Percentiles rank a stretch among this genome's conserved stretches.
These are phyloP conservation scores for Poeciliopsis turneri DNA, from an alignment of 2,797 vertebrate species.

Conservation along the genomic window DNA sequence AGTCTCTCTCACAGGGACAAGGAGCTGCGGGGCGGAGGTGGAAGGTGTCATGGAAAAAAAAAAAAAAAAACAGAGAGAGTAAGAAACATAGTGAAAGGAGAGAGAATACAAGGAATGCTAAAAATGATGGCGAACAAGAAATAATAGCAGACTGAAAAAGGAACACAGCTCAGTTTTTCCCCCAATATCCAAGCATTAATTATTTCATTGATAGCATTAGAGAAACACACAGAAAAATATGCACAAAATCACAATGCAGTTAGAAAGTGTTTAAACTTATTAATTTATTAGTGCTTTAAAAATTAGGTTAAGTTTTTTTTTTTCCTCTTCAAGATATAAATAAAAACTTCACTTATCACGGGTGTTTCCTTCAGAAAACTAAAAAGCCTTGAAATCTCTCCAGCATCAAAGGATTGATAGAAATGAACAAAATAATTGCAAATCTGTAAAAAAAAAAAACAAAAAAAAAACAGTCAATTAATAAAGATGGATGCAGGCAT, in stretches of 20 bases:
- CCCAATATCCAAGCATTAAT: background rate
- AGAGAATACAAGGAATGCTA: background rate
- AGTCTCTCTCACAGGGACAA: conserved; percentile 18
- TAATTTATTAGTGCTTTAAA: background rate
- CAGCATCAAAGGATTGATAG: background rate
- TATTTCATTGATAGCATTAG: background rate
- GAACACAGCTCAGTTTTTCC: background rate
- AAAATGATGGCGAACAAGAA: background rate
- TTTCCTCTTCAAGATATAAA: background rate
- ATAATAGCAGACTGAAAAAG: background rate
- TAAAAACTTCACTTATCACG: background rate
- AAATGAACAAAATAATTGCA: too few relatives aligned
- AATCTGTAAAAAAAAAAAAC: background rate
- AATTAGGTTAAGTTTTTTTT: too few relatives aligned
- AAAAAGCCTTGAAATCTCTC: background rate
- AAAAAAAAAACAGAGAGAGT: background rate
- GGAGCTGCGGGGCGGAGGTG: background rate
- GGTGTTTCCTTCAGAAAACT: background rate
- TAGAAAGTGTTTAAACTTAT: background rate
- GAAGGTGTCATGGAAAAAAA: conserved; percentile 21
- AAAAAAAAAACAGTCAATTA: background rate
- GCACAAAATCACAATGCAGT: background rate
- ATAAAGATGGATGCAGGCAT: too few relatives aligned
- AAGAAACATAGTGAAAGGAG: conserved; percentile 4
- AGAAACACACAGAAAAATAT: background rate